A percentile compares a stretch with the other conserved stretches of the same genome.
These are phyloP conservation scores for Catharus minimus DNA, from an alignment of 2,113 vertebrate genomes.

Conservation along the genomic window DNA sequence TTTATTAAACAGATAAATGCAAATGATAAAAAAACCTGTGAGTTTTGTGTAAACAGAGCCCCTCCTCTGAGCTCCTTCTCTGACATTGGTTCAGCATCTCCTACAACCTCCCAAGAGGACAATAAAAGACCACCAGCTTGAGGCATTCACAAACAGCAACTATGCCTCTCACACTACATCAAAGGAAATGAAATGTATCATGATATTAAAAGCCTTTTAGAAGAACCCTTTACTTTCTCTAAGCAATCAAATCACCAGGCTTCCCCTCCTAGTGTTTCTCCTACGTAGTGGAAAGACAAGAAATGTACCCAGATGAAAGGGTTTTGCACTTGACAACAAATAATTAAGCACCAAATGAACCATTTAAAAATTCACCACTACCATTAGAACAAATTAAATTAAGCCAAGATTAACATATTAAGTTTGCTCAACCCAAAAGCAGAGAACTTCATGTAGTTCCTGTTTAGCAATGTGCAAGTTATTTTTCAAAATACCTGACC, in stretches of 20 bases:
- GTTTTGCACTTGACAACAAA: constrained; percentile 48
- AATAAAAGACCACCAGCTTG: neutral
- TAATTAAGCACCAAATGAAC: constrained; percentile 78
- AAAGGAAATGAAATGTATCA: neutral
- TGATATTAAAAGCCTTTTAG: neutral
- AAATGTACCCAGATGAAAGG: constrained; percentile 38
- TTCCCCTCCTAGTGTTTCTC: neutral
- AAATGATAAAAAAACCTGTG: neutral
- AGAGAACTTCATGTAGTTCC: constrained; percentile 57
- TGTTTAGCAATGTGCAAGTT: constrained; percentile 38
- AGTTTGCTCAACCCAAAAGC: constrained; percentile 59
- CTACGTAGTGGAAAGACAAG: neutral
- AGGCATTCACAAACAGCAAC: neutral
- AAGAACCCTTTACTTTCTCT: constrained; percentile 18
- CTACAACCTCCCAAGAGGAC: neutral
- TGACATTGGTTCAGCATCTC: neutral
- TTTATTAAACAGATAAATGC: neutral
- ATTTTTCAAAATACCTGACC: constrained; percentile 48
- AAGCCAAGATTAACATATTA: constrained; percentile 69
- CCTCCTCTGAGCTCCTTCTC: neutral
- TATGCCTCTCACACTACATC: neutral
- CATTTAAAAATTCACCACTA: constrained; percentile 66
- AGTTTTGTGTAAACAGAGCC: neutral
- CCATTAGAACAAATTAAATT: constrained; percentile 73
- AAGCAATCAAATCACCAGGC: constrained; percentile 16